These are phyloP conservation scores for Himantopus leucocephalus DNA, from an alignment of 2,113 vertebrate species.

Conservation along the genomic window DNA sequence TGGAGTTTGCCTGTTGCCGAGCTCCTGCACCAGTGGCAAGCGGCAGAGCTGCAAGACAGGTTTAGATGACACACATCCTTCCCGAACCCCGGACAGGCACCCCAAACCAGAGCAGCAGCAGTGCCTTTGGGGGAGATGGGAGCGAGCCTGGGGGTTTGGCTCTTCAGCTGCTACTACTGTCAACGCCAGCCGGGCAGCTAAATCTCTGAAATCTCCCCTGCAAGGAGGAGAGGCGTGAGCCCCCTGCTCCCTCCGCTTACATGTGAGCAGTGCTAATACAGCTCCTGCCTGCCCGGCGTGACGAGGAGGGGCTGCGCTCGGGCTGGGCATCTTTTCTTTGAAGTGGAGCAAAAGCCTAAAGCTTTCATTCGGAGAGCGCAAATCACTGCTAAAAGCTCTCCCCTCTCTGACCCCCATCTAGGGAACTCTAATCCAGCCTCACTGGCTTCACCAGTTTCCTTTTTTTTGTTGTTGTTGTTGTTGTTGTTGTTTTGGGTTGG, in stretches of 20 bases:
- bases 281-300: not conserved
- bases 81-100: accelerated
- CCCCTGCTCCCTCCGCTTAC: not conserved
- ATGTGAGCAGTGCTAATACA: not conserved
- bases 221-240: not conserved
- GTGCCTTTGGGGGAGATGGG: not conserved
- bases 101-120: not conserved
- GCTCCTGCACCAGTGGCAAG: not conserved
- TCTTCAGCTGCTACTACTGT: not conserved
- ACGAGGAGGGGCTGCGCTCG: not conserved
- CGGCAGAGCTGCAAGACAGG: not conserved
- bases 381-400: constrained; percentile 55
- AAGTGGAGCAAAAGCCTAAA: constrained; percentile 35
- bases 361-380: constrained; percentile 30
- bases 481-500: not conserved
- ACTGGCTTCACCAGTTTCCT: not conserved
- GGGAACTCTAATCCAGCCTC: constrained; percentile 18
- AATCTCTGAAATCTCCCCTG: not conserved
- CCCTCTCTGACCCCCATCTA: constrained; percentile 29
- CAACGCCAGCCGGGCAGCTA: not conserved
- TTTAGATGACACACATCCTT: not conserved
- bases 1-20: accelerated
- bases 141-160: not conserved
- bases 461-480: not conserved
- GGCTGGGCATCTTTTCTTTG: constrained; percentile 39